Base-by-base conservation (phyloP, 2,888 invertebrate species). In the Mythimna loreyi region DNA sequence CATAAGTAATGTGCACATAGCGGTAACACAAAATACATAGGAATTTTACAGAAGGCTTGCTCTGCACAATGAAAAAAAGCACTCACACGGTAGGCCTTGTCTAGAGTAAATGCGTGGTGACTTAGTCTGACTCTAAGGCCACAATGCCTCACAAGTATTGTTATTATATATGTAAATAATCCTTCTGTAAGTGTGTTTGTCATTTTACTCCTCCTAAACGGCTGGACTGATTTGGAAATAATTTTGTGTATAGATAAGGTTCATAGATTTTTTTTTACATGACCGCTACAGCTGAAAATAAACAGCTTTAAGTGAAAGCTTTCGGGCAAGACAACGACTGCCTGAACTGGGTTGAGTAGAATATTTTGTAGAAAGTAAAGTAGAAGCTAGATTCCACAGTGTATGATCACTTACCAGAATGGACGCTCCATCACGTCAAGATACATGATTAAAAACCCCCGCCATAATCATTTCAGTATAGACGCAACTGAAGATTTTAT, bases 1-100 rank as follows among this genome's bases (percentile, higher is more conserved):
- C 77, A 77, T 77, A 77, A 58, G 61, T 76, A 76, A 80, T 76
- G 63, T 28, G 57, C 30, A 69, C 36, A 53, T 50, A 64, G 40
- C 30, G 30, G 57, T 61, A 65, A 33, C 50, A 36, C 43, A 73
- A 28, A 73, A 33, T n/a, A 16, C 30, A 73, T n/a, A 65, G 0
- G 4, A 33, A 8, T 19, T 21, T 1, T 36, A 28, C 74, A 74
- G 66, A 74, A 69, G 43, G 16, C 1, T 11, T 13, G 1, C 2
- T 71, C 7, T 11, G 8, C 11, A 8, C 2, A 50, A 43, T 4
- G 33, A 3, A 5, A 21, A 7, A 0, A 1, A 13, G 5, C 4
- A 0, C 7, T 1, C 13, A 65, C 28, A 4, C 19, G 23, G n/a
- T n/a, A 8, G 19, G 8, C 25, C 19, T 43, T 43, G 19, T 19